A percentile compares a stretch with the other conserved stretches of the same genome.
These are phyloP conservation scores for Triplophysa tibetana DNA, from an alignment of 2,113 vertebrate genomes.

Conservation along the genomic window DNA sequence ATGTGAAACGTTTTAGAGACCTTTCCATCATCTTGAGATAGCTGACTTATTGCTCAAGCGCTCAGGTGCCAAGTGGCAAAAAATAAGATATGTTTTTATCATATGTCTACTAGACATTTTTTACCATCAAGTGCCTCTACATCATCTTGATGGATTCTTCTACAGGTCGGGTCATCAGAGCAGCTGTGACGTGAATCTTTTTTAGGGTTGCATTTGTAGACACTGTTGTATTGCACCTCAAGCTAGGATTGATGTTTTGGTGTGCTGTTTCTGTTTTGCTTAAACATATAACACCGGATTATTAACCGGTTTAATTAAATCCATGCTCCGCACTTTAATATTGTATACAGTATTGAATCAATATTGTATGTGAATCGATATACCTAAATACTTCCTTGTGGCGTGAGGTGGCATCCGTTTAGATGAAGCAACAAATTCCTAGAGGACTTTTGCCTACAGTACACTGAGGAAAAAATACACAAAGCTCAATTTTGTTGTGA, in stretches of 20 bases:
- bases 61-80: slow-evolving; percentile 24
- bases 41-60: slow-evolving; percentile 26
- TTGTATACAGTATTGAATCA: neutral
- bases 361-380: slow-evolving; percentile 10
- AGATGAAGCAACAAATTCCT: neutral
- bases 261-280: neutral
- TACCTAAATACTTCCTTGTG: slow-evolving; percentile 10
- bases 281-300: slow-evolving; percentile 8
- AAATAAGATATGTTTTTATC: slow-evolving; percentile 36
- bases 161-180: slow-evolving; percentile 11
- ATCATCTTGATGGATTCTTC: slow-evolving; percentile 51
- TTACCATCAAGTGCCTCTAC: slow-evolving; percentile 42
- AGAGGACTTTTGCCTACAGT: neutral
- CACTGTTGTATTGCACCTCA: neutral
- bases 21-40: neutral
- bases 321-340: neutral
- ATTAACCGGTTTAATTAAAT: slow-evolving; percentile 29
- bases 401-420: slow-evolving; percentile 1
- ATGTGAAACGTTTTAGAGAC: neutral
- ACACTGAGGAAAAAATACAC: neutral
- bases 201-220: neutral
- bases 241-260: too few relatives aligned
- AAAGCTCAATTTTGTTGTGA: slow-evolving; percentile 18
- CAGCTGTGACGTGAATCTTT: slow-evolving; percentile 19
- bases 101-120: slow-evolving; percentile 47